Evolutionary conservation across 1,140 invertebrate species (phyloP).

Genomic region (Lepidurus apus): DNA sequence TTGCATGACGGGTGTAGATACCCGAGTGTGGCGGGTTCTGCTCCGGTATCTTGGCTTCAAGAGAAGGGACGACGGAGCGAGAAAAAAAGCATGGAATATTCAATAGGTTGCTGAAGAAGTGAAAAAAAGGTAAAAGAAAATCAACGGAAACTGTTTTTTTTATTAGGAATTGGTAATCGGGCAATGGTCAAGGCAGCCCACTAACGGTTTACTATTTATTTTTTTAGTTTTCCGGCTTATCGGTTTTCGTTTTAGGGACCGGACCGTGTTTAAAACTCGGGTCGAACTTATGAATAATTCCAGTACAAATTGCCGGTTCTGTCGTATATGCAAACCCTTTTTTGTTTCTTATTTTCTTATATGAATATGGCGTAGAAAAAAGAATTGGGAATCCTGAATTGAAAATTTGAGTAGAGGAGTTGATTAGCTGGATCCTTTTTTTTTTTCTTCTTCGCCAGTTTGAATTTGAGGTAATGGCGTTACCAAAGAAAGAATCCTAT

Average conservation of each 20-base stretch:
- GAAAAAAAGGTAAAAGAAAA: background rate
- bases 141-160: background rate
- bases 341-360: background rate
- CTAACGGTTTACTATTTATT: background rate
- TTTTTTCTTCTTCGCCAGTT: too few species aligned
- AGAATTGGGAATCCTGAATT: background rate
- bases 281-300: slow-evolving; percentile 22
- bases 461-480: too few species aligned
- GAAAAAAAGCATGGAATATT: slow-evolving; percentile 15
- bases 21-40: background rate
- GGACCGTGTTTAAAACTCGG: background rate
- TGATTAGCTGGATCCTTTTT: background rate
- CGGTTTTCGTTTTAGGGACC: slow-evolving; percentile 14
- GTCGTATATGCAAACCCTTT: slow-evolving; percentile 8
- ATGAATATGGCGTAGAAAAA: background rate
- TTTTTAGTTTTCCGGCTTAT: background rate
- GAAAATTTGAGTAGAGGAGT: background rate
- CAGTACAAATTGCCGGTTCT: slow-evolving; percentile 7
- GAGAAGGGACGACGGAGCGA: background rate
- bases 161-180: slow-evolving; percentile 17
- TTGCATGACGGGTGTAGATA: background rate
- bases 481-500: too few species aligned
- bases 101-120: background rate
- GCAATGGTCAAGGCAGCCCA: slow-evolving; percentile 9
- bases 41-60: background rate